Base-by-base conservation (phyloP, 2,113 vertebrate species). In the Macaca mulatta region DNA sequence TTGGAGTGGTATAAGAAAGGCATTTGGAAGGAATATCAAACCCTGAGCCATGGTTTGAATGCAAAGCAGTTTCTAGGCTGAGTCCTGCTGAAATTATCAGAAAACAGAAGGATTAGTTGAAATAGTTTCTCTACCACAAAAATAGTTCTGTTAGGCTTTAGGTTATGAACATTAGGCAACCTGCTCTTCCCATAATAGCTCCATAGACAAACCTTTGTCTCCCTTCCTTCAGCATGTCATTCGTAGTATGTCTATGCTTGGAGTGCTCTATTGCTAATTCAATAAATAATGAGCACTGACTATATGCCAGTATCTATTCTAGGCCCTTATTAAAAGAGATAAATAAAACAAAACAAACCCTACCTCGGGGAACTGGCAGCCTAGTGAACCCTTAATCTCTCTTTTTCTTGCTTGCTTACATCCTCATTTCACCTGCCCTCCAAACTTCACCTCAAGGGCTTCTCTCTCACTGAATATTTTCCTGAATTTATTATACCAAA, bases 11-110 rank as follows among this genome's bases (percentile, higher is more conserved):
- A 40, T 55, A 52, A 90, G 52, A 97, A 93, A 45, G 45, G 25
- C 50, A 84, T 93, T 84, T 18, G 55, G 72, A 93, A 74, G 89
- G 64, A 79, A 80, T 67, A 74, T 89, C n/a, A 85, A 88, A 89
- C 32, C 45, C 14, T 43, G 82, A 74, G 35, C 25, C 38, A 13
- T 64, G 11, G 9, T 7, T 20, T 90, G 32, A 80, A 89, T 93
- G 72, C 25, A 38, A 79, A 93, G 64, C 35, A 80, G 57, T 45
- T 61, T 25, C 23, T 93, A 67, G 11, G 6, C 18, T 74, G 84
- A 40, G 80, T n/a, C 32, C 48, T 86, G 43, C 85, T 38, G 25
- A 86, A 81, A 82, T 82, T 32, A 55, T 23, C 52, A 87, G 67
- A 59, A 82, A 88, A 61, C 35, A 10, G 18, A 67, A 91, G 50